A percentile compares a stretch with the other conserved stretches of the same genome.
phyloP scores from a whole-genome alignment of 2,888 invertebrate genomes.

The Alloplasta piceator region DNA sequence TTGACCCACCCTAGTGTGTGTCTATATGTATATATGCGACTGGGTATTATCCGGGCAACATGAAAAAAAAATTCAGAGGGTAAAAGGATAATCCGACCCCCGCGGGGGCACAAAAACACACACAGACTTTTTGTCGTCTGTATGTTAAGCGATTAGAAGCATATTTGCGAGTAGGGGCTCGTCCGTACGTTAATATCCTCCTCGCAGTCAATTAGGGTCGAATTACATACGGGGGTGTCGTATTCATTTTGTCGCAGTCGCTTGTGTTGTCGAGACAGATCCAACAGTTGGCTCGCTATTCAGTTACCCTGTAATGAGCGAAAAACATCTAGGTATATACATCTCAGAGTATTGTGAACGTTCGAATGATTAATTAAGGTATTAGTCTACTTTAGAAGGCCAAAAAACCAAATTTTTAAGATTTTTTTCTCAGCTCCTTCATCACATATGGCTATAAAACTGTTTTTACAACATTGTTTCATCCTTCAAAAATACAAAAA shows the following conservation, averaged over 20 bases:
- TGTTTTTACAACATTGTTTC: too few species aligned
- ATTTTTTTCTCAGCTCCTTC: too few species aligned
- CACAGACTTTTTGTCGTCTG: slow-evolving; percentile 45
- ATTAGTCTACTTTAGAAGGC: too few species aligned
- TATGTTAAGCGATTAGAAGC: slow-evolving; percentile 49
- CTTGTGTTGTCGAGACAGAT: background rate
- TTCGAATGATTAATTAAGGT: too few species aligned
- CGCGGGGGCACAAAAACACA: background rate
- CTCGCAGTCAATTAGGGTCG: slow-evolving; percentile 57
- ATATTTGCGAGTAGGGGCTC: slow-evolving; percentile 44
- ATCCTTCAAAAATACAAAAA: too few species aligned
- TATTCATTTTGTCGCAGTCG: background rate
- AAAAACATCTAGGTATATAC: too few species aligned
- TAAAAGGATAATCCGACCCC: slow-evolving; percentile 40
- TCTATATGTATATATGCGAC: background rate
- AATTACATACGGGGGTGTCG: slow-evolving; percentile 36
- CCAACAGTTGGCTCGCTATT: background rate
- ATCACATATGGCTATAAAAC: too few species aligned
- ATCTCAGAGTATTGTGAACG: too few species aligned
- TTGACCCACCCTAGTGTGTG: too few species aligned
- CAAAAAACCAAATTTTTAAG: too few species aligned
- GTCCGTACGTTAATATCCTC: slow-evolving; percentile 29
- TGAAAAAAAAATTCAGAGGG: slow-evolving; percentile 23
- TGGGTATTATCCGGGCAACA: background rate
- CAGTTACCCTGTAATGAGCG: background rate